Conservation (phyloP, 2,888 invertebrate genomes). For the Carcina quercana region DNA sequence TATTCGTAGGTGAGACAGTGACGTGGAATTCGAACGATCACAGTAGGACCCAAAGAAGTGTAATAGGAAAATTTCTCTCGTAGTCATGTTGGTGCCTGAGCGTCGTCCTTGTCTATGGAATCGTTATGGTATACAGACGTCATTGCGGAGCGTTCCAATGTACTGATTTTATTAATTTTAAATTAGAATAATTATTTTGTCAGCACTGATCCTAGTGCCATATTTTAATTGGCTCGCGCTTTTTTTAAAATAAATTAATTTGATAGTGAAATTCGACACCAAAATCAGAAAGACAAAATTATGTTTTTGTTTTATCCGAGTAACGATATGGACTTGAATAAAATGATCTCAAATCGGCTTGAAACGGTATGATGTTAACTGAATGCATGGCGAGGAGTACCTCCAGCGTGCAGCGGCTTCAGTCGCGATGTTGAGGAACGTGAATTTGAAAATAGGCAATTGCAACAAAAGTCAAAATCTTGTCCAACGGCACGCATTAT, state of each 20-base stretch:
- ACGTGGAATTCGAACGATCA: too few species aligned
- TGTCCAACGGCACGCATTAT: too few species aligned
- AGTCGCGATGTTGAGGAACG: too few species aligned
- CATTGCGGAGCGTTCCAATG: slow-evolving; percentile 61
- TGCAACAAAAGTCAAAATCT: too few species aligned
- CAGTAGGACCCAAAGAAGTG: slow-evolving; percentile 50
- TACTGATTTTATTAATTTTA: slow-evolving; percentile 65
- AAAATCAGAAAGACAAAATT: slow-evolving; percentile 60
- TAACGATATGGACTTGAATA: slow-evolving; percentile 52
- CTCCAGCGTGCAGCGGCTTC: too few species aligned
- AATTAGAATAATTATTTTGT: slow-evolving; percentile 57
- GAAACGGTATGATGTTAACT: too few species aligned
- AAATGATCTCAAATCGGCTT: slow-evolving; percentile 68
- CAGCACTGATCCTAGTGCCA: slow-evolving; percentile 71
- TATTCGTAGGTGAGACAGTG: too few species aligned
- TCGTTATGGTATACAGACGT: slow-evolving; percentile 39
- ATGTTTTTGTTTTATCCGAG: slow-evolving; percentile 43
- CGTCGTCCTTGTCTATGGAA: slow-evolving; percentile 38
- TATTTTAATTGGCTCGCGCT: slow-evolving; percentile 62
- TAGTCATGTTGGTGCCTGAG: slow-evolving; percentile 71
- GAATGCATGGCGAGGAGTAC: too few species aligned
- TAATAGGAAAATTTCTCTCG: slow-evolving; percentile 54
- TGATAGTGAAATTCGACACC: slow-evolving; percentile 69
- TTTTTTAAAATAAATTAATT: slow-evolving; percentile 46
- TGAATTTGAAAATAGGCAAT: too few species aligned